Conservation (phyloP, 2,888 invertebrate species). For the Mystacides longicornis region DNA sequence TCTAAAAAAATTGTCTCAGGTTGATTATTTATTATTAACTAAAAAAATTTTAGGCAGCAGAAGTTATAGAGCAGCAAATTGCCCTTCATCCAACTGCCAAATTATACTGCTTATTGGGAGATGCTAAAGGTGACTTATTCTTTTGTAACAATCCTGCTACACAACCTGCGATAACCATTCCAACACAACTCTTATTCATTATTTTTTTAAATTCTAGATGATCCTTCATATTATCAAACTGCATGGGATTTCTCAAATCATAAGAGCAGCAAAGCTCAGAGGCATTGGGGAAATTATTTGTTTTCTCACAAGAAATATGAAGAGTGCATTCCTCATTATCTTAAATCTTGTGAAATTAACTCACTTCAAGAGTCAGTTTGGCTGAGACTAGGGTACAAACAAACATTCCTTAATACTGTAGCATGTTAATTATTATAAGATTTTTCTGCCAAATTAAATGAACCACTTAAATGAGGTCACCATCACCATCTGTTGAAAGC, state of each 20-base stretch:
- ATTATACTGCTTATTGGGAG: constrained; percentile 87
- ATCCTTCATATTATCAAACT: constrained; percentile 71
- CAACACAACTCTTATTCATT: not conserved
- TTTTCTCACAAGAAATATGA: constrained; percentile 68
- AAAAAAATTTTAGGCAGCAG: constrained; percentile 64
- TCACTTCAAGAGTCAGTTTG: constrained; percentile 81
- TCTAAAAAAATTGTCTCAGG: too few species aligned
- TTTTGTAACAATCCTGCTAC: too few species aligned
- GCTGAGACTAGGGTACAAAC: constrained; percentile 63
- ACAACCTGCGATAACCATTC: not conserved
- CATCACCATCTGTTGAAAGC: too few species aligned
- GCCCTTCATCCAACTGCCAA: constrained; percentile 73
- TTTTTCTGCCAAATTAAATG: too few species aligned
- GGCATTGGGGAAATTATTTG: constrained; percentile 79
- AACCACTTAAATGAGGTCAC: too few species aligned
- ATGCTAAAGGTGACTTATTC: constrained; percentile 51
- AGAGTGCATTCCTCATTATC: constrained; percentile 72
- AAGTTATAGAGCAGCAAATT: constrained; percentile 75
- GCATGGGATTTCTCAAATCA: constrained; percentile 86
- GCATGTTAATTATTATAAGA: too few species aligned
- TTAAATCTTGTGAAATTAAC: constrained; percentile 78
- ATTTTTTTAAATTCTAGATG: constrained; percentile 48
- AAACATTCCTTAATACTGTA: not conserved
- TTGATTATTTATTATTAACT: constrained; percentile 17
- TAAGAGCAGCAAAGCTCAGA: constrained; percentile 75